These are phyloP conservation scores for Rhea pennata DNA, from an alignment of 2,113 vertebrate species.

Conservation along the genomic window DNA sequence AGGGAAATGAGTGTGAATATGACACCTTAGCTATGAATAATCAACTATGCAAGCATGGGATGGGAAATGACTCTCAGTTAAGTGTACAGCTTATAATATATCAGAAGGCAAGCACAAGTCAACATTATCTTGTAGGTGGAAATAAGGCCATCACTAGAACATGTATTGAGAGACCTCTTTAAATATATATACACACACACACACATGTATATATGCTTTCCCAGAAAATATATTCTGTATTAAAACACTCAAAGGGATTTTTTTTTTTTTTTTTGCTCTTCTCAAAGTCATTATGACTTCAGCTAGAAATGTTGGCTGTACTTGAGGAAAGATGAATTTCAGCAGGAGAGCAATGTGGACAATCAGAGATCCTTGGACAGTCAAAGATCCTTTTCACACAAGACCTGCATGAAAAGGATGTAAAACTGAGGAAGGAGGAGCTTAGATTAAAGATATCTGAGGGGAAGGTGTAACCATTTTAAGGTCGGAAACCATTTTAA, in stretches of 20 bases:
- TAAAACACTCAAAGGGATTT: not conserved
- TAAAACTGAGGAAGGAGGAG: too few species aligned
- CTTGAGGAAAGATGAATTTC: not conserved
- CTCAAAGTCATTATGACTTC: not conserved
- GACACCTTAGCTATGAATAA: not conserved
- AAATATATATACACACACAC: not conserved
- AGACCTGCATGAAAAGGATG: not conserved
- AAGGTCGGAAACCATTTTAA: not conserved
- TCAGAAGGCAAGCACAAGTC: not conserved
- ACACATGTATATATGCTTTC: too few species aligned
- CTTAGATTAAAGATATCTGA: too few species aligned
- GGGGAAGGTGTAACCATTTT: not conserved
- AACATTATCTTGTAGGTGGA: not conserved
- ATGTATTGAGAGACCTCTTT: not conserved
- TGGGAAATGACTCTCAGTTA: rapidly evolving
- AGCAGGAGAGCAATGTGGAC: not conserved
- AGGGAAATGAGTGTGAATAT: not conserved
- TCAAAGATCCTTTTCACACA: too few species aligned
- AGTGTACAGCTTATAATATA: not conserved
- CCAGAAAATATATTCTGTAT: rapidly evolving
- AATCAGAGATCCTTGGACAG: not conserved
- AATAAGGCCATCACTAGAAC: not conserved
- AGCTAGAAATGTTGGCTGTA: not conserved
- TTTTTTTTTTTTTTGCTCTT: not conserved
- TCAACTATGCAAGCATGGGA: not conserved